Evolutionary conservation across 2,113 vertebrate species (phyloP), one percentile per base, ranked within the genome.

Genomic region (Ursus arctos): DNA sequence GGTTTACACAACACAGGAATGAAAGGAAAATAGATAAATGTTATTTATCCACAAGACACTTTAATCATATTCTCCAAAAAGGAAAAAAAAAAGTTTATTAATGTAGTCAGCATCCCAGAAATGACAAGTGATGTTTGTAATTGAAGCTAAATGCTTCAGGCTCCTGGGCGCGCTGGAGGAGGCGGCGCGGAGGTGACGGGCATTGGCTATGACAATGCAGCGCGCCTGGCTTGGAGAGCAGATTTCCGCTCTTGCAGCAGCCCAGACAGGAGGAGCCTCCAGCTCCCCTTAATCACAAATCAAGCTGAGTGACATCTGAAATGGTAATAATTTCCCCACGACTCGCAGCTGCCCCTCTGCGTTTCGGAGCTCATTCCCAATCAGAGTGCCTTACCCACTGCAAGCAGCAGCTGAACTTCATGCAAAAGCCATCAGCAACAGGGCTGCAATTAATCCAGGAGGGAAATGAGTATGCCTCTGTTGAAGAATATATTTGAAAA

Each of bases 251-350:
- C 96, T 97, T 80, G 94, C 40, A 82, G 91, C 96, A 95, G 94
- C 93, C 85, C 67, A 96, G 98, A 95, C 92, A 92, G 98, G 98
- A 98, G 98, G 97, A 96, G 97, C 96, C 98, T 98, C 92, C 40
- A 49, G 65, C 80, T 97, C 97, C 91, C 97, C 95, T 97, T 97
- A 92, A 98, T 98, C 98, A 98, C 93, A 93, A 98, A 98, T 97
- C 96, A 97, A 97, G 97, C 98, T 98, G 98, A 99, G 97, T 98
- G 98, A 98, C 98, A 98, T 98, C 83, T 97, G 98, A 98, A 98
- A 98, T 98, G 98, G 98, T 98, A 98, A 98, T 98, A 95, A 98
- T 98, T 98, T 98, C 98, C 98, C 98, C 98, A 97, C 76, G 90
- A 98, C 97, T 95, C 96, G 98, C 98, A 99, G 98, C 98, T 98